Conservation (phyloP, 2,888 invertebrate species). For the Drosophila limbata region DNA sequence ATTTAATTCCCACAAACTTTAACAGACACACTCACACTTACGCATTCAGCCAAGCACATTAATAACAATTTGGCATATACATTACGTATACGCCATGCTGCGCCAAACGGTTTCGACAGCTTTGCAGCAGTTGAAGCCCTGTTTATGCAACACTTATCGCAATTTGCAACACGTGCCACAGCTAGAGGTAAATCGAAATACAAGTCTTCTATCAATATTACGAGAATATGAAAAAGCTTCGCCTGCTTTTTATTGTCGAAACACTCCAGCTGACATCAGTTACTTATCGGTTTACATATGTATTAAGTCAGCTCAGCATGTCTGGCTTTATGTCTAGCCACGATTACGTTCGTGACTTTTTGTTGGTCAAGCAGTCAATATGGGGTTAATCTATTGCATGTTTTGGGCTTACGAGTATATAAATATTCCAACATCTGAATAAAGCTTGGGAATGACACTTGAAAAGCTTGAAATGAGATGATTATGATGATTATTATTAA, state of each 20-base stretch:
- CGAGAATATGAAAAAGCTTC: background rate
- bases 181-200: background rate
- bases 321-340: constrained; percentile 60
- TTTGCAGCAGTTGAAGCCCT: constrained; percentile 27
- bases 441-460: background rate
- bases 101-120: constrained; percentile 61
- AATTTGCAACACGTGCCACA: constrained; percentile 57
- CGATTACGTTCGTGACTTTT: constrained; percentile 38
- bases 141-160: constrained; percentile 33
- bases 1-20: constrained; percentile 6
- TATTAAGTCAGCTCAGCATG: constrained; percentile 27
- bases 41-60: constrained; percentile 28
- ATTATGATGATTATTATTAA: too few species aligned
- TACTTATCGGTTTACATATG: constrained; percentile 44
- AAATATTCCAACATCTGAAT: background rate
- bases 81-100: constrained; percentile 69
- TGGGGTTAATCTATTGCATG: constrained; percentile 21
- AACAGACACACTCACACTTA: constrained; percentile 5
- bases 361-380: constrained; percentile 14
- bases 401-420: background rate
- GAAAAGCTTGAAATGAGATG: too few species aligned
- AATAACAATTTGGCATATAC: constrained; percentile 55
- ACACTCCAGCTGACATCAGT: constrained; percentile 8
- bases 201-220: constrained; percentile 33
- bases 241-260: constrained; percentile 10